Percentiles rank a stretch among this genome's conserved stretches.
Evolutionary conservation across 2,797 vertebrate species (phyloP).

Genomic region (Oryzias sinensis): DNA sequence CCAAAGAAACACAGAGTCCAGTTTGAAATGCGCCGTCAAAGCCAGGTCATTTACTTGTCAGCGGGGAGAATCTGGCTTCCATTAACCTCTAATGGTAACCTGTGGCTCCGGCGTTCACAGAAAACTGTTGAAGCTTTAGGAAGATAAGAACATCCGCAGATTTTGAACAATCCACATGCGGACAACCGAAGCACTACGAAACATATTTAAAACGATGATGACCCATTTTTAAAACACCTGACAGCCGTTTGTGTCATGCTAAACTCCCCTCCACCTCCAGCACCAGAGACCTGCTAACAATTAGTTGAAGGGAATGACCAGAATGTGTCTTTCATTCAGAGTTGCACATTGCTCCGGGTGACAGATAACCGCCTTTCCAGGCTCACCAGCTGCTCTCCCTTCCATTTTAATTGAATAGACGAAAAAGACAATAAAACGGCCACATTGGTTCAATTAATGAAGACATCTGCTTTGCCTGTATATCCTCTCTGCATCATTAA

Average conservation of each 20-base stretch:
- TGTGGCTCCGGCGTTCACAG: constrained; percentile 35
- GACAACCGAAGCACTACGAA: neutral
- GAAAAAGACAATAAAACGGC: constrained; percentile 42
- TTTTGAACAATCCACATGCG: constrained; percentile 4
- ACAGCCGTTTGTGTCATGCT: constrained; percentile 13
- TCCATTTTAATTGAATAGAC: constrained; percentile 31
- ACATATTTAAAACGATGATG: neutral
- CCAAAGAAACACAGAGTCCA: no score
- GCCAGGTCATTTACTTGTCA: constrained; percentile 32
- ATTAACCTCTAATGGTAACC: constrained; percentile 48
- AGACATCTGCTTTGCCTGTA: constrained; percentile 43
- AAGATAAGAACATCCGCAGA: constrained; percentile 32
- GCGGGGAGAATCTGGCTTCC: constrained; percentile 53
- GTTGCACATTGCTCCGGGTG: constrained; percentile 26
- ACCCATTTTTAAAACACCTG: constrained; percentile 26
- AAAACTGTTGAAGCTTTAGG: constrained; percentile 12
- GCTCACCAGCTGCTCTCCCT: constrained; percentile 48
- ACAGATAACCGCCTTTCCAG: constrained; percentile 48
- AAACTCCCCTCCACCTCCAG: constrained; percentile 11
- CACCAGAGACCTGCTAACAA: constrained; percentile 44
- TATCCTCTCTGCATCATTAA: constrained; percentile 33
- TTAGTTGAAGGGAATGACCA: constrained; percentile 24
- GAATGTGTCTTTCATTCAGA: constrained; percentile 10
- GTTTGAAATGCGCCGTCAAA: neutral
- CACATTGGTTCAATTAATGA: constrained; percentile 56